Percentiles rank a stretch among this genome's conserved stretches.
Conservation (phyloP, 2,113 vertebrate species). For the Varanus salvator region DNA sequence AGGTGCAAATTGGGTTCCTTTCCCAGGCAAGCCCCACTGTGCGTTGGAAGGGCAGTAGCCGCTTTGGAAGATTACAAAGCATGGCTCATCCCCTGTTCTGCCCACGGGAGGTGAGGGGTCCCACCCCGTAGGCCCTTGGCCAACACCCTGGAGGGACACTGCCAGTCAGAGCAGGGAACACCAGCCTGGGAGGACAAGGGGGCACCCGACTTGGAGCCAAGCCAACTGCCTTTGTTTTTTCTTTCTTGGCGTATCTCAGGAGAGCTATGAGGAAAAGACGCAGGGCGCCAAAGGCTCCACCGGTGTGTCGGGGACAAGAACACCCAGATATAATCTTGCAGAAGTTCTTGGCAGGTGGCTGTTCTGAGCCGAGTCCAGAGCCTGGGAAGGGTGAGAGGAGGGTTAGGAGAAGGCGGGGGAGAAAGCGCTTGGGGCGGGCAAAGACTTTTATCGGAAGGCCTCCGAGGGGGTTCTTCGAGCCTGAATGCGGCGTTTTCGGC, state of each 20-base stretch:
- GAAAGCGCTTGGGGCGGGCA: neutral
- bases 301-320: neutral
- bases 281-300: neutral
- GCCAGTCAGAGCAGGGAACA: neutral
- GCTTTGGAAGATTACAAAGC: neutral
- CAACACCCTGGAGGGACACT: neutral
- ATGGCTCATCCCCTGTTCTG: neutral
- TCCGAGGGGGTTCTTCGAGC: neutral
- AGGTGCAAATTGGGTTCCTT: too few species aligned
- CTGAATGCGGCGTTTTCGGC: neutral
- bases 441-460: neutral
- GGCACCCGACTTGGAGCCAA: neutral
- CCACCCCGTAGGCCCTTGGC: neutral
- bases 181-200: neutral
- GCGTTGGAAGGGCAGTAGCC: too few species aligned
- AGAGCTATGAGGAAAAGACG: neutral
- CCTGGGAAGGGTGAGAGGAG: too few species aligned
- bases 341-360: neutral
- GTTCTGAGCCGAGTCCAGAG: neutral
- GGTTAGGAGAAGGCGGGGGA: neutral
- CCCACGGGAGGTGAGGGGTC: neutral
- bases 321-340: neutral
- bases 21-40: too few species aligned
- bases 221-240: neutral
- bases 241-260: neutral